These are phyloP conservation scores for Pseudomyrmex concolor DNA, from an alignment of 1,140 invertebrate genomes.

Conservation along the genomic window DNA sequence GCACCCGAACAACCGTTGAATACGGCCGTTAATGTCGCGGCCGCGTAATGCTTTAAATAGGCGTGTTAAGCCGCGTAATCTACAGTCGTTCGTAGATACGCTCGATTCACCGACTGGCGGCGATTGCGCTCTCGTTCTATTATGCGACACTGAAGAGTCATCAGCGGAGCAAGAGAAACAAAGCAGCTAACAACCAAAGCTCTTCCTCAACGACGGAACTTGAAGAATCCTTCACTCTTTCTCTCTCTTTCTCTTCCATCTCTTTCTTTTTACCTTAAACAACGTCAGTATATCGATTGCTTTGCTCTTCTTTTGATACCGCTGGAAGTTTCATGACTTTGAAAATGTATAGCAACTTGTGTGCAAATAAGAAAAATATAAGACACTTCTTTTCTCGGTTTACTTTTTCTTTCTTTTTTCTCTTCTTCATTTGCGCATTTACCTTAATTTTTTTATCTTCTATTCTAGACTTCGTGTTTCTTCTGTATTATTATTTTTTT, in stretches of 20 bases:
- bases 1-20: constrained; percentile 26
- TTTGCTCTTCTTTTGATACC: constrained; percentile 16
- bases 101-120: background rate
- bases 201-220: constrained; percentile 3
- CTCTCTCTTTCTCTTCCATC: background rate
- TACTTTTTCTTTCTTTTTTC: background rate
- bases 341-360: constrained; percentile 17
- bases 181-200: background rate
- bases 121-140: constrained; percentile 9
- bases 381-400: background rate
- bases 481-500: too few relatives aligned
- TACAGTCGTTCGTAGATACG: constrained; percentile 25
- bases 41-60: constrained; percentile 43
- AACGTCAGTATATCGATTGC: constrained; percentile 16
- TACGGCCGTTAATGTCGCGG: constrained; percentile 35
- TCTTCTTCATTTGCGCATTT: background rate
- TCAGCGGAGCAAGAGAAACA: background rate
- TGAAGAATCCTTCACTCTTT: background rate
- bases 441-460: background rate
- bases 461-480: background rate
- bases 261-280: background rate
- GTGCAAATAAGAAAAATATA: constrained; percentile 16
- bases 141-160: background rate
- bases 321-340: constrained; percentile 41
- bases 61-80: constrained; percentile 36